Base-by-base conservation (phyloP, 2,888 invertebrate species). In the Cataglyphis albicans region DNA sequence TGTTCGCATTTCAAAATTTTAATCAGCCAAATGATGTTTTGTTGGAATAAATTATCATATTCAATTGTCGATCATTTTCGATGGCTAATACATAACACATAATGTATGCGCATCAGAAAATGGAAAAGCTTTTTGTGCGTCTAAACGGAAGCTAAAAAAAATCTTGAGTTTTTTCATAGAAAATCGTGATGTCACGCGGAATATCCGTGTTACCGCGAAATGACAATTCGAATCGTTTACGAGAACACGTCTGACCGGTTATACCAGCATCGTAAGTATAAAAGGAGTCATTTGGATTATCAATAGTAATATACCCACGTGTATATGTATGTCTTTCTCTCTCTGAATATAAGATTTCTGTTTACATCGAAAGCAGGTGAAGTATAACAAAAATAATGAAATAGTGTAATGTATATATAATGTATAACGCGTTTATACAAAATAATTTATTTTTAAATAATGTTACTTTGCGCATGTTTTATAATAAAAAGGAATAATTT, bases 181-280 rank as follows among this genome's bases (percentile, higher is more conserved):
- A 80, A 80, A 44, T 25, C 21, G n/a, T 73, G 76, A 81, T 41
- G 52, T 83, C 72, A 67, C 32, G n/a, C 18, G 25, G 25, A 44
- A 61, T 12, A 21, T 57, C 65, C 78, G 29, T 18, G 65, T 74
- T 55, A 32, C 9, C 32, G 63, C 35, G 38, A 63, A 81, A 70
- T 70, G 52, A 67, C 41, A 21, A 67, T 70, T 75, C 32, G 57
- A 72, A 84, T 74, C 59, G 6, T 29, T 29, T n/a, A 18, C 10
- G 18, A 38, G 67, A 86, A 84, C 82, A 55, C 59, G 87, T 87
- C 35, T 59, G 57, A 87, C 81, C 72, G 74, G 84, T 81, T 84
- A 64, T 10, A 38, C 10, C 44, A 38, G 9, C 21, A 64, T 21
- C 12, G 25, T 5, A 15, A 41, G 32, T 32, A 12, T 15, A 10